Conservation (phyloP, 2,888 invertebrate species). For the Agonopterix alstromeriana region DNA sequence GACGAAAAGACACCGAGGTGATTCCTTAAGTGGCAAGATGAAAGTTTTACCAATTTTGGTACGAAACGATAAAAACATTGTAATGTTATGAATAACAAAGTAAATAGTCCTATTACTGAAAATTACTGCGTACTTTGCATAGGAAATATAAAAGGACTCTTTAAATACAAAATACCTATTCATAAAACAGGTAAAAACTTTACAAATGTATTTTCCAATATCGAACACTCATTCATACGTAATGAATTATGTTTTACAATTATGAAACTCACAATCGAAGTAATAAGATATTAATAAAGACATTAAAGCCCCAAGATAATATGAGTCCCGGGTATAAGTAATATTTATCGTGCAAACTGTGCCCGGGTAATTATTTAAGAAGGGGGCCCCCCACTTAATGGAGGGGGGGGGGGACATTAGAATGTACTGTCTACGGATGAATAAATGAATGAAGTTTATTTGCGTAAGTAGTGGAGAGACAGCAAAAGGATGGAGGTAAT, state of each 20-base stretch:
- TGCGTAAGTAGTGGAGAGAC: conserved; percentile 1
- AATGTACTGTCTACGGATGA: conserved; percentile 26
- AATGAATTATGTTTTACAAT: conserved; percentile 1
- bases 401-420: conserved; percentile 23
- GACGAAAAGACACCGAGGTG: no score
- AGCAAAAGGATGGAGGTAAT: not conserved
- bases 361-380: conserved; percentile 58
- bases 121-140: no score
- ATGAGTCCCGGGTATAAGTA: conserved; percentile 54
- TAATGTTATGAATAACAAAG: no score
- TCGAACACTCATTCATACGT: no score
- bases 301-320: conserved; percentile 22
- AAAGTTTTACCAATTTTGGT: no score
- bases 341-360: conserved; percentile 65
- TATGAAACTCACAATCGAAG: conserved; percentile 24
- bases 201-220: no score
- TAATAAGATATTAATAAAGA: conserved; percentile 19
- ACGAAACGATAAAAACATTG: no score
- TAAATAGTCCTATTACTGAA: no score
- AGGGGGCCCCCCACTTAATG: conserved; percentile 19
- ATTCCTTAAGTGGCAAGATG: no score
- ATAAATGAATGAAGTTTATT: conserved; percentile 25
- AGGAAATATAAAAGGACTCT: no score
- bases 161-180: no score
- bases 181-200: no score